Evolutionary conservation across 1,140 invertebrate genomes (phyloP).

Genomic region (Macrosteles quadrilineatus): DNA sequence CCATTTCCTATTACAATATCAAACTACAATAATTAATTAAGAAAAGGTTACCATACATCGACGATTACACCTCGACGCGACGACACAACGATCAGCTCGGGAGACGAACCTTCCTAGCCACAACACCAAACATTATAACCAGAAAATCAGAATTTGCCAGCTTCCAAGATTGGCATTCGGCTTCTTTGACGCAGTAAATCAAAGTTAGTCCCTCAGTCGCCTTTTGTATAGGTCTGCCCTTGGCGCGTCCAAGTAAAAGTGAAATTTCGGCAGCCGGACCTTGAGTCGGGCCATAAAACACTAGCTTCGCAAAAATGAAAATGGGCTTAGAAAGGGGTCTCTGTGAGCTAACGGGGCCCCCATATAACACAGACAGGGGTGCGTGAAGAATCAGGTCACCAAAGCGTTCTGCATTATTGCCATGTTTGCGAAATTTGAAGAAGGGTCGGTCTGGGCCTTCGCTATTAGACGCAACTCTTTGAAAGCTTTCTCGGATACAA

Average conservation of each 20-base stretch:
- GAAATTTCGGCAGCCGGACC: background rate
- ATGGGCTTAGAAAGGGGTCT: slow-evolving; percentile 4
- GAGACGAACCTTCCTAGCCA: too few relatives aligned
- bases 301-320: background rate
- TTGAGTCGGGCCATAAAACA: background rate
- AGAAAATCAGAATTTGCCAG: too few relatives aligned
- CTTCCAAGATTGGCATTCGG: background rate
- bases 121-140: too few relatives aligned
- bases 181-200: slow-evolving; percentile 5
- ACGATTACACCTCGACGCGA: too few relatives aligned
- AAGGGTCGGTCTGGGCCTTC: too few relatives aligned
- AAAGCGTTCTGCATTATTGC: background rate
- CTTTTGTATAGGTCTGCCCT: background rate
- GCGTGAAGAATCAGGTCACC: slow-evolving; percentile 2
- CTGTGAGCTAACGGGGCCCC: background rate
- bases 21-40: too few relatives aligned
- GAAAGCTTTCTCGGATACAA: too few relatives aligned
- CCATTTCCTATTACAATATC: too few relatives aligned
- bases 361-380: background rate
- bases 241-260: background rate
- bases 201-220: background rate
- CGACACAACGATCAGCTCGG: too few relatives aligned
- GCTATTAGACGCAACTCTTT: too few relatives aligned
- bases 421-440: background rate
- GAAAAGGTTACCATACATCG: too few relatives aligned